Percentiles rank a stretch among this genome's conserved stretches.
Conservation (phyloP, 2,888 invertebrate species). For the Pyrgus malvae region DNA sequence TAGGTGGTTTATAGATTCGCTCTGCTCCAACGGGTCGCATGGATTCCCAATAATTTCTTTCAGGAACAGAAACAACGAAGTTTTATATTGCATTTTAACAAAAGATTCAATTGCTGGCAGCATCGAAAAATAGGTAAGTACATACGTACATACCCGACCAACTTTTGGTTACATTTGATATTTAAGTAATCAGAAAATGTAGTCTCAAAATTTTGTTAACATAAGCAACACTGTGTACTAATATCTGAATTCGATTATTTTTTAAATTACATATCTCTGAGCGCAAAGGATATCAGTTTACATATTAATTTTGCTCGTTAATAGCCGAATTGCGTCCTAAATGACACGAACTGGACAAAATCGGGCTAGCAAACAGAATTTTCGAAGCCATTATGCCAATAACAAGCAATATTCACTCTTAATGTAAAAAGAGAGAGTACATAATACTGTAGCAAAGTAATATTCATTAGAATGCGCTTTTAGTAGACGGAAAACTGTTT, state of each 20-base stretch:
- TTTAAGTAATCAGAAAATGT: too few species aligned
- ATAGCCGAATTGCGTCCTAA: slow-evolving; percentile 12
- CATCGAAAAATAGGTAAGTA: too few species aligned
- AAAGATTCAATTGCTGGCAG: too few species aligned
- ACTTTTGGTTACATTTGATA: too few species aligned
- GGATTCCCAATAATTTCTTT: slow-evolving; percentile 10
- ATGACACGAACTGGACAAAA: slow-evolving; percentile 13
- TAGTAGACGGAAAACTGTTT: slow-evolving; percentile 42
- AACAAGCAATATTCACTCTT: background rate
- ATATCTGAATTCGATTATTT: too few species aligned
- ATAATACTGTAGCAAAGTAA: background rate
- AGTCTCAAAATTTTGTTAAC: too few species aligned
- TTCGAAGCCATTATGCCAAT: background rate
- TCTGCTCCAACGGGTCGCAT: slow-evolving; percentile 1
- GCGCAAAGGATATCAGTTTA: slow-evolving; percentile 10
- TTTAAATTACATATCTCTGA: too few species aligned
- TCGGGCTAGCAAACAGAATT: slow-evolving; percentile 19
- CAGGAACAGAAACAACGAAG: background rate
- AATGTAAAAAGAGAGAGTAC: background rate
- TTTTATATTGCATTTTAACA: background rate
- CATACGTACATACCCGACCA: too few species aligned
- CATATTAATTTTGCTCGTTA: slow-evolving; percentile 10
- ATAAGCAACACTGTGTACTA: too few species aligned
- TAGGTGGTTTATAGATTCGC: slow-evolving; percentile 3
- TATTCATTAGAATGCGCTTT: slow-evolving; percentile 25